Base-by-base conservation (phyloP, 2,797 vertebrate species). In the Pangasius krempfi region DNA sequence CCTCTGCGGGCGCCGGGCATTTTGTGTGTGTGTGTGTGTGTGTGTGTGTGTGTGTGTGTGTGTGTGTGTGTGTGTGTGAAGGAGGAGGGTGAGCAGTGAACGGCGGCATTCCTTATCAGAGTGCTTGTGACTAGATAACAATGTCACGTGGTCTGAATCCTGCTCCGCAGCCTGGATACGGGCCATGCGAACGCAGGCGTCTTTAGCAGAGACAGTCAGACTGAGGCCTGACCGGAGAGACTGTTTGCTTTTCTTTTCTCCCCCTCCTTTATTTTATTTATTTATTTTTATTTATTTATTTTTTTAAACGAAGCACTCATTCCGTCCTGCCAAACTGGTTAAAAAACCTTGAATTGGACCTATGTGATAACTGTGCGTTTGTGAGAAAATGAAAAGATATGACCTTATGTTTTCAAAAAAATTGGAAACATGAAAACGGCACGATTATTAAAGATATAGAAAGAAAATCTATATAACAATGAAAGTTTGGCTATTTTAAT, bases 51-150 rank as follows among this genome's bases (percentile, higher is more conserved):
- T 92, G 93, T 91, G 90, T 88, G 84, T 87, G 91, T 92, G 92
- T 94, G 93, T 52, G 94, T 94, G 93, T 91, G 90, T 40, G 37
- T 92, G 93, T 94, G 92, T 92, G 93, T 87, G 92, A 93, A 91
- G 92, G 88, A 91, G 95, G 95, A 96, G 93, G 95, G 94, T 92
- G 93, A 95, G 96, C 95, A 94, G 94, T 95, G 95, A 93, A 92
- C 91, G 83, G 90, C 94, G 92, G 95, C 94, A 87, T 95, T 95
- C 93, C 95, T 96, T 96, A 96, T 96, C 83, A 56, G 92, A 93
- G 93, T 93, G 94, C 93, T 93, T 92, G 95, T 93, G 95, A 92
- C 94, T 92, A 93, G 96, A 96, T 97, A 96, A 96, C 95, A n/a
- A 94, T 94, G 93, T 95, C 95, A 95, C 92, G 86, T 93, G 93